phyloP scores from a whole-genome alignment of 2,113 vertebrate genomes.

The Nerophis ophidion region DNA sequence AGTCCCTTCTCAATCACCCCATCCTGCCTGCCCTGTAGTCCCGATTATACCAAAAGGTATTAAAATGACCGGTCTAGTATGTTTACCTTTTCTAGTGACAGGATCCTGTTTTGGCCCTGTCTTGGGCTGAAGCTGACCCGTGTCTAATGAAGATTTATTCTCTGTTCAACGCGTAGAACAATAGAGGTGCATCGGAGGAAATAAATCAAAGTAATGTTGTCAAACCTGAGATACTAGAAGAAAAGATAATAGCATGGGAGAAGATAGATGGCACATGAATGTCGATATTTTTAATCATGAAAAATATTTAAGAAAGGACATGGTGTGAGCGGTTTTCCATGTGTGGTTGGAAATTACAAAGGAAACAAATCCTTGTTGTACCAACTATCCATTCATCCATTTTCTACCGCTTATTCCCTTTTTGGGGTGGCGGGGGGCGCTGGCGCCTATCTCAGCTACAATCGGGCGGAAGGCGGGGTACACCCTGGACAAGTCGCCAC shows the following conservation, averaged over 20 bases:
- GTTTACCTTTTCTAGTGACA: slow-evolving; percentile 38
- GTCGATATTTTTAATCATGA: neutral
- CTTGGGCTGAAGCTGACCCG: slow-evolving; percentile 32
- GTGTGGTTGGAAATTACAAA: no score
- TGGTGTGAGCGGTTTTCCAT: no score
- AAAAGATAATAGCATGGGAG: slow-evolving; percentile 1
- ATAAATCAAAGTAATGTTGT: slow-evolving; percentile 34
- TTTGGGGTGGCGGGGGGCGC: no score
- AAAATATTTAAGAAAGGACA: slow-evolving; percentile 3
- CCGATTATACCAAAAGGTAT: slow-evolving; percentile 54
- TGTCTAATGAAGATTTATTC: slow-evolving; percentile 63
- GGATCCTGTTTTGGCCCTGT: slow-evolving; percentile 35
- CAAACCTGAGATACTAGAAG: slow-evolving; percentile 2
- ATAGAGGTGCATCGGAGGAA: slow-evolving; percentile 31
- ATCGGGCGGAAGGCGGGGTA: no score
- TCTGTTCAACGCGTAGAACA: slow-evolving; percentile 41
- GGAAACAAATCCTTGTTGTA: neutral
- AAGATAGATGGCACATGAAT: slow-evolving; percentile 3
- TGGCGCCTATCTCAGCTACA: no score
- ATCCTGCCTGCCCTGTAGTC: neutral
- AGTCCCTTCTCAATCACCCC: slow-evolving; percentile 32
- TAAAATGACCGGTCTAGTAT: slow-evolving; percentile 30
- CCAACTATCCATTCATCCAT: no score
- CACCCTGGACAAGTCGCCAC: no score
- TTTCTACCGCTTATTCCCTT: no score